phyloP scores from a whole-genome alignment of 2,113 vertebrate species.

The Rallus limicola region DNA sequence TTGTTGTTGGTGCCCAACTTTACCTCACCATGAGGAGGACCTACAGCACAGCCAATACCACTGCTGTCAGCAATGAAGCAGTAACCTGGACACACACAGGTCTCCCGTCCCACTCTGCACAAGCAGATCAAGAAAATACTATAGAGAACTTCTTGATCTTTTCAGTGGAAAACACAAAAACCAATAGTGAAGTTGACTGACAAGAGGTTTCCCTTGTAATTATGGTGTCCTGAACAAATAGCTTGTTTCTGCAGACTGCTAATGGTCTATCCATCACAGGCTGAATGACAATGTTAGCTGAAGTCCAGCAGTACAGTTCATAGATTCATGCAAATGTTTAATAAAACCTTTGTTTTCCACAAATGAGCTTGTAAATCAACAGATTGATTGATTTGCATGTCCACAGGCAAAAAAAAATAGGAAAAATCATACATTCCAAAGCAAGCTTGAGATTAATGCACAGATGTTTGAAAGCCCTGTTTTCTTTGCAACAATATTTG shows the following conservation, averaged over 20 bases:
- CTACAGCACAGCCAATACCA: not conserved
- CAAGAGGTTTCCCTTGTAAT: not conserved
- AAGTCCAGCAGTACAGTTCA: not conserved
- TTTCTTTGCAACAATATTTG: not conserved
- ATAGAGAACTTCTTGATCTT: not conserved
- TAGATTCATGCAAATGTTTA: not conserved
- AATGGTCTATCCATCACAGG: not conserved
- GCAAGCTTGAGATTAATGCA: not conserved
- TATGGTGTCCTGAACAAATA: not conserved
- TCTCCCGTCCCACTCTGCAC: not conserved
- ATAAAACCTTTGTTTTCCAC: not conserved
- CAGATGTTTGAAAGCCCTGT: not conserved
- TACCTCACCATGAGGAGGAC: not conserved
- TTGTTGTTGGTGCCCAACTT: not conserved
- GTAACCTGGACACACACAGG: not conserved
- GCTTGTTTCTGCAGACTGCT: not conserved
- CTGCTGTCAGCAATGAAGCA: not conserved
- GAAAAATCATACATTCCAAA: not conserved
- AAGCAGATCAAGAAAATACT: not conserved
- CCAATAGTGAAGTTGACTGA: not conserved
- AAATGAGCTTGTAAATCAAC: not conserved
- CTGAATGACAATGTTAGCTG: not conserved
- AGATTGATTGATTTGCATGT: not conserved
- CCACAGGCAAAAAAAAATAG: not conserved
- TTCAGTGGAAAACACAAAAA: not conserved